Evolutionary conservation across 1,140 invertebrate species (phyloP), one percentile per base, ranked within the genome.

Genomic region (Heterodera schachtii): DNA sequence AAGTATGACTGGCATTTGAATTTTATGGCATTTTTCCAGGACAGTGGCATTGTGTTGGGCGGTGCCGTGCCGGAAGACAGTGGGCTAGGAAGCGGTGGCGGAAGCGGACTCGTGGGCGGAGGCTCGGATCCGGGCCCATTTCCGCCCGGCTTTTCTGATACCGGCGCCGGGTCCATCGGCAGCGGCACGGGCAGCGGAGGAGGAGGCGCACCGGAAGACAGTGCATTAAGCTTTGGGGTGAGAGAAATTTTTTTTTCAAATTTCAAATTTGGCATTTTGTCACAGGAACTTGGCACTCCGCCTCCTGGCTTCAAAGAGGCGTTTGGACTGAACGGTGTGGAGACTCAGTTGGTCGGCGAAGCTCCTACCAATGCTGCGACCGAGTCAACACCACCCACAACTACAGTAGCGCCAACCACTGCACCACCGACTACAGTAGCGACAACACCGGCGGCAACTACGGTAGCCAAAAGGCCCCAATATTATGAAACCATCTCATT

Each of bases 241-340:
- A 41, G 44, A 13, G 44, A 80, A 13, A 44, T 19, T 43, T 31
- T 69, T 46, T 44, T 75, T 52, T 75, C 7, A 21, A 52, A 75
- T 4, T 64, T 75, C 57, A n/a, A 75, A 75, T 44, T 41, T 41
- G 13, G 64, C 0, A 74, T 5, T 47, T 83, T 67, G 19, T 69
- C 41, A 16, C 44, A 46, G n/a, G 64, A 85, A 9, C 19, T 84
- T 6, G 85, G 84, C 52, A 87, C 82, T 49, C 85, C 85, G 43
- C 84, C 84, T 9, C 84, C 84, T 5, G 85, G 85, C 13, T 84
- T 85, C 19, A 73, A 71, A 19, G 84, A 85, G 64, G 84, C 84
- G 5, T 85, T 85, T 75, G 84, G 84, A 52, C 49, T 85, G 41
- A 85, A 84, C 71, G 84, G 84, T 21, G 85, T 49, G 43, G 81